Conservation (phyloP, 1,140 invertebrate genomes). For the Drosophila punjabiensis region DNA sequence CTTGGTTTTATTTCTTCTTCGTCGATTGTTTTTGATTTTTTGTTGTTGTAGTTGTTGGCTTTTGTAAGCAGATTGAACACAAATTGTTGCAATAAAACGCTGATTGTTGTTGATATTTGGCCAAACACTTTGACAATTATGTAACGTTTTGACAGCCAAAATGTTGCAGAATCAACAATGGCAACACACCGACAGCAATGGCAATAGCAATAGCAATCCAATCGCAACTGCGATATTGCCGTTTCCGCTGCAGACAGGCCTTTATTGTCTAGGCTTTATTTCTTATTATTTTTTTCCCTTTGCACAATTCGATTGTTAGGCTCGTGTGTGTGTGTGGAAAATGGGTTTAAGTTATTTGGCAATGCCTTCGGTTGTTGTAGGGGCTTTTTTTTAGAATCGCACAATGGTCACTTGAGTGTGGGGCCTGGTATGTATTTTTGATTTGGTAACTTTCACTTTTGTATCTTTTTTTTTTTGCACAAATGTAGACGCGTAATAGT, state of each 20-base stretch:
- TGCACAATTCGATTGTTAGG: slow-evolving; percentile 51
- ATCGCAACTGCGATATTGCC: slow-evolving; percentile 47
- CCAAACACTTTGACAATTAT: slow-evolving; percentile 78
- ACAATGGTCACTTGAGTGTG: slow-evolving; percentile 65
- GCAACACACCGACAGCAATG: slow-evolving; percentile 25
- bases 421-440: slow-evolving; percentile 24
- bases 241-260: slow-evolving; percentile 69
- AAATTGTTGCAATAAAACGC: slow-evolving; percentile 78
- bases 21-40: slow-evolving; percentile 7
- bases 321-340: slow-evolving; percentile 44
- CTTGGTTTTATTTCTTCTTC: slow-evolving; percentile 39
- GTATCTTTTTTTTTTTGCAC: slow-evolving; percentile 36
- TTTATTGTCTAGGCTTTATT: slow-evolving; percentile 56
- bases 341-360: slow-evolving; percentile 58
- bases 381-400: slow-evolving; percentile 72
- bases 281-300: slow-evolving; percentile 29
- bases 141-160: slow-evolving; percentile 70
- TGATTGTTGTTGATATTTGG: slow-evolving; percentile 74
- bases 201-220: slow-evolving; percentile 28
- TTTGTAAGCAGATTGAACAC: slow-evolving; percentile 75
- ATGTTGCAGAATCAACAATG: slow-evolving; percentile 78
- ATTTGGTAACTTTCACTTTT: slow-evolving; percentile 66
- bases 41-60: slow-evolving; percentile 32
- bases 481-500: slow-evolving; percentile 37
- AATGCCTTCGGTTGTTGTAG: slow-evolving; percentile 47